phyloP scores from a whole-genome alignment of 2,888 invertebrate genomes.

The Drosophila meridionalis region DNA sequence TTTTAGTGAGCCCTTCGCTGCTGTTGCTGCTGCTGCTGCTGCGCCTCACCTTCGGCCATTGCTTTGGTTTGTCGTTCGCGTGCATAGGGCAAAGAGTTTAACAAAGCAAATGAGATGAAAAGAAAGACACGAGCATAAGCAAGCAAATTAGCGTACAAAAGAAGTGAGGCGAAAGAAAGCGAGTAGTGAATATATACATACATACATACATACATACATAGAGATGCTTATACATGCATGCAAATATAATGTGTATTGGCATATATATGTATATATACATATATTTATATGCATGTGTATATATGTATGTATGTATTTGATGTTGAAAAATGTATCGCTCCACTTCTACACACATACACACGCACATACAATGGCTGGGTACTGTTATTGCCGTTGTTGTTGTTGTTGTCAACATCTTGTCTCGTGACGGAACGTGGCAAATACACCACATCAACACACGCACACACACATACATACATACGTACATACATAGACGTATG shows the following conservation, averaged over 20 bases:
- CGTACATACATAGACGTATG: not conserved
- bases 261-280: not conserved
- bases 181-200: conserved; percentile 1
- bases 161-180: conserved; percentile 47
- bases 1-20: conserved; percentile 35
- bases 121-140: conserved; percentile 46
- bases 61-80: conserved; percentile 21
- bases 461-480: not conserved
- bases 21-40: not conserved
- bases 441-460: conserved; percentile 12
- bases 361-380: conserved; percentile 5
- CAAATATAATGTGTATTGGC: too few relatives aligned
- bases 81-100: conserved; percentile 34
- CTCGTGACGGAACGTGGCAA: conserved; percentile 33
- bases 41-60: not conserved
- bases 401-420: conserved; percentile 40
- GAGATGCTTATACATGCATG: too few relatives aligned
- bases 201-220: not conserved
- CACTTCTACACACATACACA: conserved; percentile 11
- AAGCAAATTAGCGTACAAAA: conserved; percentile 64
- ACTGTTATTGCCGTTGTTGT: conserved; percentile 7
- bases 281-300: not conserved
- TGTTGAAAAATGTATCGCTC: conserved; percentile 30
- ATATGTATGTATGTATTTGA: conserved; percentile 5
- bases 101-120: conserved; percentile 47